phyloP scores from a whole-genome alignment of 2,113 vertebrate genomes.

The Dolichotis patagonum region DNA sequence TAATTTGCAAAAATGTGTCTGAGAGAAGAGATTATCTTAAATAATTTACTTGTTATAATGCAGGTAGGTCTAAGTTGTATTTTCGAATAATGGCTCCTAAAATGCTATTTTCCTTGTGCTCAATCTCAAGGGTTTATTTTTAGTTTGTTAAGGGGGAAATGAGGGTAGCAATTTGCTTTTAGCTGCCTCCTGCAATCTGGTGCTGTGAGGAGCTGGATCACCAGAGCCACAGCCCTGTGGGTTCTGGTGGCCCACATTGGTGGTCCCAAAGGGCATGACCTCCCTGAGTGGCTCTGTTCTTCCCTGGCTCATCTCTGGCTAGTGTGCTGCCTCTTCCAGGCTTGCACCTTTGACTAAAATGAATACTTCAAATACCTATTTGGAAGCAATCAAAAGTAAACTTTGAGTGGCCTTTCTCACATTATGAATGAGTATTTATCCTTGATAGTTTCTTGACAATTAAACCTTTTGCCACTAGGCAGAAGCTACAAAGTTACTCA shows the following conservation, averaged over 20 bases:
- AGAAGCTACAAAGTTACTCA: background rate
- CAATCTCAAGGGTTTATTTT: background rate
- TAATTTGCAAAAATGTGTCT: slow-evolving; percentile 8
- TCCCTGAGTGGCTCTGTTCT: background rate
- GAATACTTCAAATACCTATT: background rate
- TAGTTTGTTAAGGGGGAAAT: background rate
- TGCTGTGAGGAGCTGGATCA: background rate
- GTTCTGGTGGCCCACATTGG: rapidly evolving
- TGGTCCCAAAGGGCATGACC: background rate
- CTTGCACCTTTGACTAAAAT: background rate
- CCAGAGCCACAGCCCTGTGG: background rate
- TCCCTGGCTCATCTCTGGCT: background rate
- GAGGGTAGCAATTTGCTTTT: background rate
- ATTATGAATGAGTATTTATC: background rate
- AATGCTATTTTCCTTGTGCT: background rate
- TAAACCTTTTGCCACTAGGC: background rate
- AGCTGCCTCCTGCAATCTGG: background rate
- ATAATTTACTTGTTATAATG: background rate
- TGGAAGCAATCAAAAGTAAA: background rate
- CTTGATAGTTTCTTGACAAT: background rate
- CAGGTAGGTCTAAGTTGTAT: background rate
- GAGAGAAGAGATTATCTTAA: background rate
- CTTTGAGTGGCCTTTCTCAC: background rate
- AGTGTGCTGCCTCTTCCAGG: background rate
- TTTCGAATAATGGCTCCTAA: background rate